A percentile compares a stretch with the other conserved stretches of the same genome.
Conservation (phyloP, 2,888 invertebrate genomes). For the Galerucella calmariensis region DNA sequence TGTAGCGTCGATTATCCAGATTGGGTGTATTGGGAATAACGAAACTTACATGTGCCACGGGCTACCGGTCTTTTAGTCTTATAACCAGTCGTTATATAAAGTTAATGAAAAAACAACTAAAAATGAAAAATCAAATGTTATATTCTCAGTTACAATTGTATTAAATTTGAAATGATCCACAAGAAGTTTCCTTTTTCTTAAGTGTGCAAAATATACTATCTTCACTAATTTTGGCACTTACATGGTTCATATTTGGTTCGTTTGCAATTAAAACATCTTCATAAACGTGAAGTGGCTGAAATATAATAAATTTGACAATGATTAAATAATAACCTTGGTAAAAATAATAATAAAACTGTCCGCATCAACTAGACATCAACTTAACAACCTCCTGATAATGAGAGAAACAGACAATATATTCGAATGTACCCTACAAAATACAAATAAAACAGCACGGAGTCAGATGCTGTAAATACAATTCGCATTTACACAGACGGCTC, state of each 20-base stretch:
- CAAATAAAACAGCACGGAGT: not conserved
- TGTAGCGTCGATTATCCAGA: too few species aligned
- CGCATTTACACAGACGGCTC: not conserved
- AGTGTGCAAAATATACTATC: not conserved
- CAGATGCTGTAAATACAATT: not conserved
- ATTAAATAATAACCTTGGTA: too few species aligned
- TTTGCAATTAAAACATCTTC: constrained; percentile 48
- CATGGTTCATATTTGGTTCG: constrained; percentile 41
- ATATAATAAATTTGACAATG: not conserved
- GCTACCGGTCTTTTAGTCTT: too few species aligned
- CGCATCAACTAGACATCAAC: too few species aligned
- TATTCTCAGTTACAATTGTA: not conserved
- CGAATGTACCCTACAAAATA: not conserved
- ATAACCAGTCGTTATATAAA: too few species aligned
- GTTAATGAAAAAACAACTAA: too few species aligned
- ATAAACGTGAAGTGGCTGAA: constrained; percentile 46
- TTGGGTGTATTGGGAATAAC: too few species aligned
- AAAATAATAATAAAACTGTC: too few species aligned
- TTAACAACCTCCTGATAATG: too few species aligned
- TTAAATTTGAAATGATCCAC: not conserved
- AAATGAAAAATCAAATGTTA: too few species aligned
- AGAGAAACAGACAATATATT: too few species aligned
- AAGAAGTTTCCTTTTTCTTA: not conserved
- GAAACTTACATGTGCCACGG: too few species aligned
- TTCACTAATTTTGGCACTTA: not conserved